Evolutionary conservation across 2,113 vertebrate genomes (phyloP).

Genomic region (Percina caprodes): DNA sequence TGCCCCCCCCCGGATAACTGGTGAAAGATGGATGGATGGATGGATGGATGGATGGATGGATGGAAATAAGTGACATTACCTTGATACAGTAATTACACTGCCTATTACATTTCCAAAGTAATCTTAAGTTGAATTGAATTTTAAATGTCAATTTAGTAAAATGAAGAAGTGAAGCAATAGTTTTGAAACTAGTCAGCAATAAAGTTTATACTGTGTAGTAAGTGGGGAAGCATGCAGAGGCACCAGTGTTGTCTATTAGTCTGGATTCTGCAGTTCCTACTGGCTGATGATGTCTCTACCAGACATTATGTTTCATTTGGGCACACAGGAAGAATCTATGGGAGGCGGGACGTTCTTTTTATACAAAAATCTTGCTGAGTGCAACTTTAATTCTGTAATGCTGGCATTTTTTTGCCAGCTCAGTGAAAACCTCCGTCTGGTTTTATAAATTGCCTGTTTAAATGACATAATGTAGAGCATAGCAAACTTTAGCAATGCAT

Average conservation of each 20-base stretch:
- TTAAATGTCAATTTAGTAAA: not conserved
- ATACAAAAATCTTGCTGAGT: slow-evolving; percentile 19
- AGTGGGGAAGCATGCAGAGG: not conserved
- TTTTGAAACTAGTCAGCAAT: slow-evolving; percentile 9
- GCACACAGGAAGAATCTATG: not conserved
- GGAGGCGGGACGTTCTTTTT: slow-evolving; percentile 4
- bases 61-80: too few species aligned
- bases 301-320: not conserved
- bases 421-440: slow-evolving; percentile 25
- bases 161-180: not conserved
- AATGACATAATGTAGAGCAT: slow-evolving; percentile 25
- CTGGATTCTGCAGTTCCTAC: slow-evolving; percentile 7
- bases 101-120: too few species aligned
- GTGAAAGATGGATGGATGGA: too few species aligned
- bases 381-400: slow-evolving; percentile 16
- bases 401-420: slow-evolving; percentile 15
- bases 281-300: not conserved
- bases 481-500: slow-evolving; percentile 35
- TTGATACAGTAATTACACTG: too few species aligned
- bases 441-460: slow-evolving; percentile 29
- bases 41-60: too few species aligned
- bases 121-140: not conserved
- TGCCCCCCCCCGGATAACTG: too few species aligned
- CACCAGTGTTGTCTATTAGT: not conserved
- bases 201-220: not conserved